Evolutionary conservation across 2,113 vertebrate species (phyloP).

Genomic region (Oreochromis tanganicae): DNA sequence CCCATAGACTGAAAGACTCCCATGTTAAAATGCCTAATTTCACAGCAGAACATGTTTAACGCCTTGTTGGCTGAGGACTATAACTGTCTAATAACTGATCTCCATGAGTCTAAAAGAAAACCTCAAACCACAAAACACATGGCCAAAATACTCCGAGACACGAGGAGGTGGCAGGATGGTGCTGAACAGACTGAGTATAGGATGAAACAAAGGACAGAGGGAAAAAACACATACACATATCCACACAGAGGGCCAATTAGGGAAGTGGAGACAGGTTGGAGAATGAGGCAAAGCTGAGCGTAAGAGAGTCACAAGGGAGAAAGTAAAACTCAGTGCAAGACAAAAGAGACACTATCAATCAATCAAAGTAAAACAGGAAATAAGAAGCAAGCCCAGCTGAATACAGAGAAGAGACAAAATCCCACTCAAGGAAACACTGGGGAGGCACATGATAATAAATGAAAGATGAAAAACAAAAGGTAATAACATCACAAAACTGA

Average conservation of each 20-base stretch:
- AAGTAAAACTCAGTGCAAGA: neutral
- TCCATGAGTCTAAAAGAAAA: rapidly evolving
- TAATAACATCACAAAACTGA: neutral
- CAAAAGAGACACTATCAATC: neutral
- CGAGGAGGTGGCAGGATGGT: neutral
- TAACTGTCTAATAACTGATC: neutral
- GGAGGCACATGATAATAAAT: neutral
- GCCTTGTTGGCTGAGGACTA: neutral
- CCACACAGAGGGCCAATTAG: neutral
- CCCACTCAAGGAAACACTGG: neutral
- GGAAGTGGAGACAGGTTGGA: neutral
- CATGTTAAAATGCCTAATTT: neutral
- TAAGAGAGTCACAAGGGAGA: neutral
- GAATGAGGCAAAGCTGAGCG: neutral
- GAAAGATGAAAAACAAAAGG: neutral
- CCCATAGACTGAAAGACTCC: neutral
- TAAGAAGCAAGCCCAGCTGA: neutral
- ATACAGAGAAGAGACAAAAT: neutral
- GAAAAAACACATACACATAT: neutral
- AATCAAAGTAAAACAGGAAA: neutral
- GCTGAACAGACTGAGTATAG: neutral
- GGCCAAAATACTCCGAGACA: neutral
- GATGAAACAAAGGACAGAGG: neutral
- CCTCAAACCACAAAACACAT: neutral
- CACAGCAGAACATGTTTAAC: neutral